phyloP scores from a whole-genome alignment of 2,888 invertebrate species.

The Hypomecis punctinalis region DNA sequence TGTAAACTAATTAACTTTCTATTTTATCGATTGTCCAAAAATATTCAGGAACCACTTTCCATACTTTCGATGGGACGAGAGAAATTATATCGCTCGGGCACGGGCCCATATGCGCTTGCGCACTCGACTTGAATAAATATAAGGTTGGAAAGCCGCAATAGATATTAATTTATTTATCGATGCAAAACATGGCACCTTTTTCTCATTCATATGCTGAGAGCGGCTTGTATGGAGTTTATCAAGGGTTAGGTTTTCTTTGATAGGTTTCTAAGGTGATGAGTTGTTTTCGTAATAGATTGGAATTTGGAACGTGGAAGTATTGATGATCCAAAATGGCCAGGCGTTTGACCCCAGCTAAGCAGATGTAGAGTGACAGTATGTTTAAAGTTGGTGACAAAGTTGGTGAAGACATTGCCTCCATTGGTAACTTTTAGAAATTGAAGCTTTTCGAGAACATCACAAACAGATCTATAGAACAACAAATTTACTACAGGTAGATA shows the following conservation, averaged over 20 bases:
- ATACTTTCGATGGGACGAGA: slow-evolving; percentile 80
- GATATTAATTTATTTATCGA: slow-evolving; percentile 77
- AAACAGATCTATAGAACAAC: too few relatives aligned
- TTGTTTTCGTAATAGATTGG: too few relatives aligned
- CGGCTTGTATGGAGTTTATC: slow-evolving; percentile 48
- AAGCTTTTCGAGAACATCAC: too few relatives aligned
- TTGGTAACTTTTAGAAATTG: too few relatives aligned
- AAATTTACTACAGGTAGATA: too few relatives aligned
- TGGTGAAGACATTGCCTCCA: too few relatives aligned
- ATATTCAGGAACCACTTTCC: slow-evolving; percentile 80
- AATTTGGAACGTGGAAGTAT: too few relatives aligned
- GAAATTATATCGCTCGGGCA: slow-evolving; percentile 74
- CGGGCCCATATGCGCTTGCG: slow-evolving; percentile 62
- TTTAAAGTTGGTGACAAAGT: too few relatives aligned
- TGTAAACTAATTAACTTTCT: slow-evolving; percentile 72
- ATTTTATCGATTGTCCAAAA: slow-evolving; percentile 76
- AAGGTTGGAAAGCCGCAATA: slow-evolving; percentile 74
- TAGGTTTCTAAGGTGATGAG: slow-evolving; percentile 10
- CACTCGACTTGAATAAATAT: slow-evolving; percentile 70
- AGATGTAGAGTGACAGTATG: too few relatives aligned
- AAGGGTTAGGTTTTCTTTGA: slow-evolving; percentile 33
- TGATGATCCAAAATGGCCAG: too few relatives aligned
- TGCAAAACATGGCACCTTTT: slow-evolving; percentile 48
- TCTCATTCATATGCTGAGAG: slow-evolving; percentile 52
- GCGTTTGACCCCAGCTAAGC: too few relatives aligned